Conservation (phyloP, 2,888 invertebrate genomes). For the Noctua comes region DNA sequence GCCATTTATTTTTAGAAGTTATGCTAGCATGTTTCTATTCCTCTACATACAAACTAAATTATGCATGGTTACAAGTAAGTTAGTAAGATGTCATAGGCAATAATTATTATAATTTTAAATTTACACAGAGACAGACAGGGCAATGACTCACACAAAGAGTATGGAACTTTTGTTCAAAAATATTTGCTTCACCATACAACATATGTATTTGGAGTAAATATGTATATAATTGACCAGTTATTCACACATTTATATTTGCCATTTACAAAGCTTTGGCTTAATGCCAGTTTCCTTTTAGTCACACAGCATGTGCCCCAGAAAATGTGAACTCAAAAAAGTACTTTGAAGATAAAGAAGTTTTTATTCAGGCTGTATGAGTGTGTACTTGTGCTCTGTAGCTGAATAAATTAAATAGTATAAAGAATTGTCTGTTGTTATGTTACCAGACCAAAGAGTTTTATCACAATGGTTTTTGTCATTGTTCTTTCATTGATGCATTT, state of each 20-base stretch:
- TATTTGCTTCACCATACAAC: neutral
- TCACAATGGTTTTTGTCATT: neutral
- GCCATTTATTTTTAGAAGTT: too few species aligned
- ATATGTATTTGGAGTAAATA: constrained; percentile 50
- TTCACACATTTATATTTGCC: constrained; percentile 55
- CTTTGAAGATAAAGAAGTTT: constrained; percentile 13
- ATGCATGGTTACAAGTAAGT: constrained; percentile 12
- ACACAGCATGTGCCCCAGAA: constrained; percentile 44
- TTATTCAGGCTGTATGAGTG: constrained; percentile 7
- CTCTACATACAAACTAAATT: neutral
- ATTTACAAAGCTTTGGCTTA: constrained; percentile 62
- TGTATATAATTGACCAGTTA: constrained; percentile 35
- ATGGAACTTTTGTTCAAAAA: constrained; percentile 10
- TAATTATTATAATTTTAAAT: neutral
- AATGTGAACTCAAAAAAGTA: constrained; percentile 27
- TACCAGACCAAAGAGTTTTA: neutral
- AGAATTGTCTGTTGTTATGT: constrained; percentile 10
- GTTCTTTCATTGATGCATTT: constrained; percentile 12
- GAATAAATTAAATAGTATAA: neutral
- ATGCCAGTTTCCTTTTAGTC: constrained; percentile 48
- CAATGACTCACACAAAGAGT: constrained; percentile 25
- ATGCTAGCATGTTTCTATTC: neutral
- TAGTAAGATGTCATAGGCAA: neutral
- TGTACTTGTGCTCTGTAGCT: constrained; percentile 15
- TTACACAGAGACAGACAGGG: neutral